Evolutionary conservation across 2,888 invertebrate species (phyloP).

Genomic region (Pharmacophagus antenor): DNA sequence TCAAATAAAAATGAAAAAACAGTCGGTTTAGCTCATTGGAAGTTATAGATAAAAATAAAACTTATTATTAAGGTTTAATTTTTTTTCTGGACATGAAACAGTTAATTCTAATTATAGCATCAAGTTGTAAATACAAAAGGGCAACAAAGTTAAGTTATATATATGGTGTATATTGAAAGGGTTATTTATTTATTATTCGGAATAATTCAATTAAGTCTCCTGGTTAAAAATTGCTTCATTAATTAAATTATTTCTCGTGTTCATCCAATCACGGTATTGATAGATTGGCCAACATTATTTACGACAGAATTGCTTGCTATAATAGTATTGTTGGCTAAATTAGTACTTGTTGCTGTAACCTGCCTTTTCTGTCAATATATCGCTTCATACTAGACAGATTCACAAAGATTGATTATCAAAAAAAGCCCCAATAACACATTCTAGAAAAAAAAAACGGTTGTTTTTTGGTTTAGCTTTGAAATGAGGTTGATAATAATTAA

Average conservation of each 20-base stretch:
- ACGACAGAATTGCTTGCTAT: constrained; percentile 1
- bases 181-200: no score
- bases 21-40: no score
- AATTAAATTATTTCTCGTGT: neutral
- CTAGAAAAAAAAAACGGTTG: neutral
- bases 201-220: neutral
- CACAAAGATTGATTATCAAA: neutral
- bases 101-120: no score
- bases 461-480: neutral
- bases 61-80: no score
- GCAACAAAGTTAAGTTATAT: no score
- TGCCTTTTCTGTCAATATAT: neutral
- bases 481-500: neutral
- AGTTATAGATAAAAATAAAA: no score
- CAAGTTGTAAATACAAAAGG: no score
- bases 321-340: neutral
- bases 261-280: neutral
- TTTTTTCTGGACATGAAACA: no score
- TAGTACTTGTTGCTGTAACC: neutral
- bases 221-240: neutral
- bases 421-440: neutral
- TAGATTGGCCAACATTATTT: constrained; percentile 3
- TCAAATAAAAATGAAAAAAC: no score
- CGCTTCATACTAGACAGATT: neutral
- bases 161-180: no score